Evolutionary conservation across 2,113 vertebrate genomes (phyloP), one percentile per base, ranked within the genome.

Genomic region (Platysternon megacephalum): DNA sequence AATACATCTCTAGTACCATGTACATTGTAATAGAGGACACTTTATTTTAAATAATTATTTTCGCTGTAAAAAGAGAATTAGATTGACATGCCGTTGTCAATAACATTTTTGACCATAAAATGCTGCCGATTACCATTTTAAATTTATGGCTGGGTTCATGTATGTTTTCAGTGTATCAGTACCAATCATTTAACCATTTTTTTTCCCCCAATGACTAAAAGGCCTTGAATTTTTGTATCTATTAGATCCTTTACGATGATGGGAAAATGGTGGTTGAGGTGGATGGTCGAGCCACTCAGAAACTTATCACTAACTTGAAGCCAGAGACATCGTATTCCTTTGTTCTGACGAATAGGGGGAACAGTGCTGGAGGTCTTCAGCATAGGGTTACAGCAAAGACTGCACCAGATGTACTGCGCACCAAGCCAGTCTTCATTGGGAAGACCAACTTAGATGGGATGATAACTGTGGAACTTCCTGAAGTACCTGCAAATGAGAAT

Each of bases 281-380:
- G 85, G 99, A 99, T 85, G 99, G 99, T 82, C 99, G 99, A 96
- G 98, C 99, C 91, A 99, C 99, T 0, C 99, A 99, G 98, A 99
- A 99, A 97, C 98, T 99, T 74, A 99, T 99, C 96, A 99, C 98
- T n/a, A 99, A 99, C 87, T 98, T 99, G 87, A 99, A 99, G 89
- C 99, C 99, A 1, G 99, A 99, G 97, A 99, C 99, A 0, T 99
- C 99, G 4, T 99, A 99, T 95, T 99, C 99, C 0, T 99, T 99
- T 95, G 99, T 99, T 65, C 96, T 99, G 92, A 99, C 99, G 3
- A 99, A 99, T 94, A 99, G 99, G 28, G 99, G 99, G 1, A 99
- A 99, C 93, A 99, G 99, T 58, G 99, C 99, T 1, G 99, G 99
- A 1, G 99, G 99, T 11, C 98, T 99, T 74, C 99, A 99, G 96